Percentiles rank a stretch among this genome's conserved stretches.
Conservation (phyloP, 2,797 vertebrate genomes). For the Astyanax mexicanus region DNA sequence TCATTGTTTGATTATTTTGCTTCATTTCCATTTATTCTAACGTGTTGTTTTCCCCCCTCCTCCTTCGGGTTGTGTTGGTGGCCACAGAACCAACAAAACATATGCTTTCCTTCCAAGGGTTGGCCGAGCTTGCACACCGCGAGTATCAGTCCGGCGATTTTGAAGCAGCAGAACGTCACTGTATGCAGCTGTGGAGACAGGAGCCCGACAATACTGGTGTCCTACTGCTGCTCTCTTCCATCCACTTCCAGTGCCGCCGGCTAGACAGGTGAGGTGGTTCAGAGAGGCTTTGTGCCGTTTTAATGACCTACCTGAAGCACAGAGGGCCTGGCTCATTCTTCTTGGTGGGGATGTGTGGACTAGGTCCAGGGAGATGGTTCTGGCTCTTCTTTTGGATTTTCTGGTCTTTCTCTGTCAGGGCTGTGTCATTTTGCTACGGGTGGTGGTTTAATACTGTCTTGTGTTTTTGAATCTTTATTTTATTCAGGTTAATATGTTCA, state of each 20-base stretch:
- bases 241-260: conserved; percentile 99
- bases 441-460: neutral
- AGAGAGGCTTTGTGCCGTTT: neutral
- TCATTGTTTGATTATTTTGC: conserved; percentile 64
- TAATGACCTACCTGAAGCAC: neutral
- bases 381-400: neutral
- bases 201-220: conserved; percentile 99
- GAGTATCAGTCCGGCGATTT: conserved; percentile 99
- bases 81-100: conserved; percentile 99
- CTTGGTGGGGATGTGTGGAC: neutral
- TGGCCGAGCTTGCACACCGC: conserved; percentile 99
- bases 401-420: neutral
- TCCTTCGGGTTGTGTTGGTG: conserved; percentile 92
- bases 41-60: conserved; percentile 84
- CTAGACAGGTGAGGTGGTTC: conserved; percentile 91
- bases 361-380: neutral
- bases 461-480: too few species aligned
- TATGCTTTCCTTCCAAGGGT: conserved; percentile 99
- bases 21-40: conserved; percentile 92
- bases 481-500: too few species aligned
- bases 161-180: conserved; percentile 98
- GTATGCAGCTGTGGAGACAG: conserved; percentile 99
- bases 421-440: neutral
- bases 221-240: conserved; percentile 95
- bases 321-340: neutral